Base-by-base conservation (phyloP, 2,888 invertebrate genomes). In the Scrobipalpa costella region DNA sequence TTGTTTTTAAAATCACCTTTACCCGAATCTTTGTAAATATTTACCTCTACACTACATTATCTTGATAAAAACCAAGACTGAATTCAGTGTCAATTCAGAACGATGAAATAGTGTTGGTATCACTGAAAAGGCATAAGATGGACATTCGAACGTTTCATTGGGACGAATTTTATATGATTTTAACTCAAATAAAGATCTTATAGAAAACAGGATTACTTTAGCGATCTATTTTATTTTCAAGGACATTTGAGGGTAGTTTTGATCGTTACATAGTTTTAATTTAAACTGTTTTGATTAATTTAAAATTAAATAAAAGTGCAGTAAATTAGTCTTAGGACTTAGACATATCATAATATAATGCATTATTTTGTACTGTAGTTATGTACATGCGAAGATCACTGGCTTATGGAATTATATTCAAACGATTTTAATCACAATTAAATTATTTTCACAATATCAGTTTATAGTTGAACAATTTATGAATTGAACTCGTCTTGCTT, bases 71-170 rank as follows among this genome's bases (percentile, higher is more conserved):
- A 79, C 81, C 77, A 91, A 92, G 92, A 92, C 92, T 92, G 92
- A 92, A 89, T 88, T 87, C 88, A 78, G 85, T 86, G 92, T 92
- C 92, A 92, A 92, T 92, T 92, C 90, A 86, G 88, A 83, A 68
- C 34, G 69, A 67, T 73, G 1, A 15, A 21, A 52, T 13, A 11
- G 27, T 52, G 17, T 49, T 52, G 50, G 8, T 27, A 27, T 11
- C 27, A 55, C 55, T 27, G 15, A 34, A 15, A 34, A 15, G 33
- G 8, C 21, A 50, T 21, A 55, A 13, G 7, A 34, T 6, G 33
- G 15, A 3, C 50, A 21, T 52, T 21, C n/a, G 5, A 21, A 21
- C 2, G 13, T 9, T 40, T 38, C 13, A n/a, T 13, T n/a, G n/a
- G n/a, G n/a, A 13, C 13, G 0, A 13, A 15, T 44, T 44, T 44